Evolutionary conservation across 2,888 invertebrate genomes (phyloP), one percentile per base, ranked within the genome.

Genomic region (Aethes cnicana): DNA sequence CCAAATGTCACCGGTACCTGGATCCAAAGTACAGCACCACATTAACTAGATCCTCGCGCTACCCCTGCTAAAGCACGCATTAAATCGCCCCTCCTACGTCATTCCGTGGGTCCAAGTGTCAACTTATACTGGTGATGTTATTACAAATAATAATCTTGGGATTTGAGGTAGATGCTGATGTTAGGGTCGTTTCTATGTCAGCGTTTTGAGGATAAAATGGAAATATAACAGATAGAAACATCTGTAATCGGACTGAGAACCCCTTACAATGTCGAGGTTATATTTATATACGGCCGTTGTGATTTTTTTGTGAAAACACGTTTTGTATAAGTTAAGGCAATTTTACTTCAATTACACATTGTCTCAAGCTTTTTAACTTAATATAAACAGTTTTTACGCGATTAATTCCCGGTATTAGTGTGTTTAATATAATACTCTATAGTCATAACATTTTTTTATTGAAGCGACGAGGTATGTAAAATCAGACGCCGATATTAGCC

Each of bases 1-100:
- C 74, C 77, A 78, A 80, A 80, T 75, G 77, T 76, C 77, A 65
- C 69, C 59, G 18, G 63, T 70, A 71, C 77, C 77, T 71, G 76
- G 74, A 72, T 72, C 18, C 35, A 35, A 46, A 49, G 36, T 43
- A 49, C 17, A 49, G 36, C 30, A 49, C 54, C 50, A 50, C 46
- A 47, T 53, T 53, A 53, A 25, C 41, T 28, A 26, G 53, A 53
- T 47, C 53, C 26, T 23, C 23, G 30, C 18, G 39, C 21, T 33
- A 33, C 32, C 47, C 11, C 32, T 9, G n/a, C 28, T 11, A 28
- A 47, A 53, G 47, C 46, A 46, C 32, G 42, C 25, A 53, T 36
- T 53, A 53, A 53, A 53, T 53, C 47, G 28, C 28, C 36, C 48
- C 42, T 30, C 14, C 36, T 32, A 21, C 35, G 12, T 23, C 39